phyloP scores from a whole-genome alignment of 2,113 vertebrate species.

The Calonectris borealis region DNA sequence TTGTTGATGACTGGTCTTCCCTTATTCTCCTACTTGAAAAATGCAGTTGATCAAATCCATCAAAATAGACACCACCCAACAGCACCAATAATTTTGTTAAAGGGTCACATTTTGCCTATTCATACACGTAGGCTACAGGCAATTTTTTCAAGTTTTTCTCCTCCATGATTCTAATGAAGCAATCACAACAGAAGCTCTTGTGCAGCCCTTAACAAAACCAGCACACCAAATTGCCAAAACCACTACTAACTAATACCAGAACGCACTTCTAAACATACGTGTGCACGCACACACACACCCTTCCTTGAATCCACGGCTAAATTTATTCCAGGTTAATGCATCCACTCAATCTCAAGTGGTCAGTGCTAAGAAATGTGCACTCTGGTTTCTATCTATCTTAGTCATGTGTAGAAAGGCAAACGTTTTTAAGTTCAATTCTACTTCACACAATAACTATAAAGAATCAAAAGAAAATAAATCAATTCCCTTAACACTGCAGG shows the following conservation, averaged over 20 bases:
- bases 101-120: background rate
- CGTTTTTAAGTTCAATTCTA: background rate
- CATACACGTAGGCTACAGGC: background rate
- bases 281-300: background rate
- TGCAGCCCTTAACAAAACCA: background rate
- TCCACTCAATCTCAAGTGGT: background rate
- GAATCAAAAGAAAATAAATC: background rate
- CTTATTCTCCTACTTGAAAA: background rate
- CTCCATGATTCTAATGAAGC: background rate
- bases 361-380: background rate
- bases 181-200: background rate
- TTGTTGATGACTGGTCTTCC: background rate
- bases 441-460: background rate
- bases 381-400: background rate
- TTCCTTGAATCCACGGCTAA: background rate
- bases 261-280: background rate
- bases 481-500: background rate
- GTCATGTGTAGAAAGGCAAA: background rate
- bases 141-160: background rate
- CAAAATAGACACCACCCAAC: fast-evolving
- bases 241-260: background rate
- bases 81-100: background rate
- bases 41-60: background rate
- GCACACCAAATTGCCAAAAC: background rate
- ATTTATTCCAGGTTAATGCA: background rate